phyloP scores from a whole-genome alignment of 2,113 vertebrate genomes.

The Pteronura brasiliensis region DNA sequence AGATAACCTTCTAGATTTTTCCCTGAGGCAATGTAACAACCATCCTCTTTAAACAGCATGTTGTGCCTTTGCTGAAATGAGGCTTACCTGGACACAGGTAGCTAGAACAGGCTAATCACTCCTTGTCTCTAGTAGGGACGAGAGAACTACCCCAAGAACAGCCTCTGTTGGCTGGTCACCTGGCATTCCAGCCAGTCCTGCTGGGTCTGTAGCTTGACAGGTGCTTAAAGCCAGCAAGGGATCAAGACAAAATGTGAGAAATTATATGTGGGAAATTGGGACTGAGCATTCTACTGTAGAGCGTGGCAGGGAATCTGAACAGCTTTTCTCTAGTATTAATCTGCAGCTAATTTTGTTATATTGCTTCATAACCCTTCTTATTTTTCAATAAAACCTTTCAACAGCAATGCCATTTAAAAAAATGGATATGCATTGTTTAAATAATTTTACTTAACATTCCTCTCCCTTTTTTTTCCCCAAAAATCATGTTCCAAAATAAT shows the following conservation, averaged over 20 bases:
- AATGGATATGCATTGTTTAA: neutral
- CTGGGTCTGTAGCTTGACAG: neutral
- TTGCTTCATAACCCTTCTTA: neutral
- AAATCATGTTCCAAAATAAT: neutral
- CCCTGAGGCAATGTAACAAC: neutral
- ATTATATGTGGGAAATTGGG: neutral
- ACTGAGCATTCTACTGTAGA: neutral
- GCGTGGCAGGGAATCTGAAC: neutral
- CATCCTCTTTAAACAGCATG: neutral
- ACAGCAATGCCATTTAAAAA: neutral
- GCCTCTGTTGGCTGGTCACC: neutral
- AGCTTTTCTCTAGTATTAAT: neutral
- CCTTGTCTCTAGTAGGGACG: neutral
- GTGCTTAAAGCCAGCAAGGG: neutral
- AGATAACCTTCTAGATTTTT: neutral
- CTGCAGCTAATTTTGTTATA: neutral
- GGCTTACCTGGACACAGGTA: neutral
- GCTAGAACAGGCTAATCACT: neutral
- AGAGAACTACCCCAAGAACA: neutral
- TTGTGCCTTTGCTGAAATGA: neutral
- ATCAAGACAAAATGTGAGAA: neutral
- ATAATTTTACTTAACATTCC: neutral
- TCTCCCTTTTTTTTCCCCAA: neutral
- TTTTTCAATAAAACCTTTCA: neutral
- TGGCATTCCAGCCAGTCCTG: neutral